A percentile compares a stretch with the other conserved stretches of the same genome.
Evolutionary conservation across 2,113 vertebrate species (phyloP).

Genomic region (Aphyosemion australe): DNA sequence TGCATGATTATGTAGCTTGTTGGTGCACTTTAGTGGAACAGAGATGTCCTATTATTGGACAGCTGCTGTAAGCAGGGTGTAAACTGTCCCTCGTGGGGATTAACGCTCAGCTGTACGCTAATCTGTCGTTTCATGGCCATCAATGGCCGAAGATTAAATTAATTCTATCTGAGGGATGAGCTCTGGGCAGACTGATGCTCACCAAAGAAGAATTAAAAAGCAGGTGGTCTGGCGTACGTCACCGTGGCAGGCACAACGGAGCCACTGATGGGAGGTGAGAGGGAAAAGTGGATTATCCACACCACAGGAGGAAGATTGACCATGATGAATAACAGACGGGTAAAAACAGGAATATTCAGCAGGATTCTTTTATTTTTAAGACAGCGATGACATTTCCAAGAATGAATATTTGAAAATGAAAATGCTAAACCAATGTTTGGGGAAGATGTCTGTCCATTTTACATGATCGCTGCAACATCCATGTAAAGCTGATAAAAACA

Average conservation of each 20-base stretch:
- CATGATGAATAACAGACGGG: not conserved
- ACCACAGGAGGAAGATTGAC: not conserved
- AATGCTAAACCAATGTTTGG: not conserved
- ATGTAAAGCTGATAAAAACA: not conserved
- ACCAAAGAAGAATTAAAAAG: conserved; percentile 1
- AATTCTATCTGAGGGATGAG: conserved; percentile 7
- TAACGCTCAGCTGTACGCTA: conserved; percentile 1
- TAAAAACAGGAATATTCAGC: not conserved
- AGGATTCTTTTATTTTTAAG: not conserved
- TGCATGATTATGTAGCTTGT: not conserved
- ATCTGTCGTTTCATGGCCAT: not conserved
- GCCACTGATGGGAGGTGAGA: conserved; percentile 3
- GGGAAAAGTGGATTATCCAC: not conserved
- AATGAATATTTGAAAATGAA: not conserved
- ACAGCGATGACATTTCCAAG: not conserved
- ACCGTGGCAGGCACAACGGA: not conserved
- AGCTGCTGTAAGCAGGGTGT: not conserved
- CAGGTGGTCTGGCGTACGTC: not conserved
- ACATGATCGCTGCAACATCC: no score
- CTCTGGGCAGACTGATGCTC: not conserved
- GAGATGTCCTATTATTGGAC: conserved; percentile 1
- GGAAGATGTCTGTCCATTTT: no score
- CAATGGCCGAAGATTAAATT: not conserved
- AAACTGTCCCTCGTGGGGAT: not conserved
- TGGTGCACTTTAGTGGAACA: not conserved